These are phyloP conservation scores for Thamnophis elegans DNA, from an alignment of 2,797 vertebrate species.

Conservation along the genomic window DNA sequence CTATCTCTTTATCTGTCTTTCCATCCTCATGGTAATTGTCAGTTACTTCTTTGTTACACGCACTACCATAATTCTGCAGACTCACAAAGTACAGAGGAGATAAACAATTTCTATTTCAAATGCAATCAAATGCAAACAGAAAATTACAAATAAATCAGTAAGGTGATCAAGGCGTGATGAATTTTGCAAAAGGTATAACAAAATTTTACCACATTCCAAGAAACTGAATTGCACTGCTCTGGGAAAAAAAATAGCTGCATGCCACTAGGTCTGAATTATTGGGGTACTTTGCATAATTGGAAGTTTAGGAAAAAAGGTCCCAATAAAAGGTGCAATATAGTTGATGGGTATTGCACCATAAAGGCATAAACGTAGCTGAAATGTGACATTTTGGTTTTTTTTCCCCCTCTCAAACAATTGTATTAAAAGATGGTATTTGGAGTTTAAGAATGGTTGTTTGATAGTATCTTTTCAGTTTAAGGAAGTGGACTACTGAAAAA, in stretches of 20 bases:
- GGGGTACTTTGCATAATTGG: neutral
- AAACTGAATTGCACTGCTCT: neutral
- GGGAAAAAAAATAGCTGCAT: neutral
- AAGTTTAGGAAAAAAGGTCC: neutral
- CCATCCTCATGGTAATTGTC: neutral
- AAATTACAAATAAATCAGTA: neutral
- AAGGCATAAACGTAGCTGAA: neutral
- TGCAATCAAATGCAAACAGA: neutral
- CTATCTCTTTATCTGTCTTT: neutral
- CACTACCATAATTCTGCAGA: neutral
- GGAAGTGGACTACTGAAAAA: neutral
- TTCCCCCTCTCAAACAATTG: neutral
- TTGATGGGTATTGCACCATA: neutral
- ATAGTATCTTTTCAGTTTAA: neutral
- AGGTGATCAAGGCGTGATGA: neutral
- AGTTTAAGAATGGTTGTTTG: neutral
- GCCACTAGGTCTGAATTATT: neutral
- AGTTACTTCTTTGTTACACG: neutral
- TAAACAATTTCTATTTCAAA: neutral
- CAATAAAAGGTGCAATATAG: neutral
- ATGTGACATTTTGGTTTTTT: neutral
- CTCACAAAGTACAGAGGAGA: neutral
- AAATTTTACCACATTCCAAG: neutral
- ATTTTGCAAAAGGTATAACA: neutral
- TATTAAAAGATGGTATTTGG: neutral